A percentile compares a stretch with the other conserved stretches of the same genome.
These are phyloP conservation scores for Denticeps clupeoides DNA, from an alignment of 2,797 vertebrate species.

Conservation along the genomic window DNA sequence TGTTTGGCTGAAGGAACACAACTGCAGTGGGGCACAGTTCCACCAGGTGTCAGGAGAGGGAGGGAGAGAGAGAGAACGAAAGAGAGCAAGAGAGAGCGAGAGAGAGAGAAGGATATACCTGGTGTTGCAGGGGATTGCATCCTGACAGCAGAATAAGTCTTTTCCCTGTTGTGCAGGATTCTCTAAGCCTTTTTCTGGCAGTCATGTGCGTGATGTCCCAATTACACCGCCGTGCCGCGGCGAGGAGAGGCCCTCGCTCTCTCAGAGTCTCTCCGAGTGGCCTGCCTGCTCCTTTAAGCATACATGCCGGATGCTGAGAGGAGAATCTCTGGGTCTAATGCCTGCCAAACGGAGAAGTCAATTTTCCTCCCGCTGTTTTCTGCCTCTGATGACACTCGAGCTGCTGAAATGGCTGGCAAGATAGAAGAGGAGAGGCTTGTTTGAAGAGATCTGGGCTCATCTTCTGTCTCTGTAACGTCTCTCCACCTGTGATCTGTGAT, in stretches of 20 bases:
- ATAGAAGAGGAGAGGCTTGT: neutral
- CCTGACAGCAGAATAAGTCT: conserved; percentile 20
- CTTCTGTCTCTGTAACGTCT: no score
- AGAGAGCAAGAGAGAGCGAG: neutral
- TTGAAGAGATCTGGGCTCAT: neutral
- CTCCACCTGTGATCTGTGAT: no score
- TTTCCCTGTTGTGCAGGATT: conserved; percentile 12
- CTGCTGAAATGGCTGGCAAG: neutral
- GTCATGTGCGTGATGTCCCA: conserved; percentile 19
- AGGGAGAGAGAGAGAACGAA: conserved; percentile 29
- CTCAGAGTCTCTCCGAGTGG: no score
- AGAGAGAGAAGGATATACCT: neutral
- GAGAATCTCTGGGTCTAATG: no score
- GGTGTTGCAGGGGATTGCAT: conserved; percentile 7
- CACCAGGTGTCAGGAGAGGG: conserved; percentile 28
- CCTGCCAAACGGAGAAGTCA: no score
- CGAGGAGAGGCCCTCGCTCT: conserved; percentile 25
- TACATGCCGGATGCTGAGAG: conserved; percentile 16
- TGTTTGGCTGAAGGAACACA: neutral
- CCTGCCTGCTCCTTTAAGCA: conserved; percentile 16
- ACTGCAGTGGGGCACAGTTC: conserved; percentile 1
- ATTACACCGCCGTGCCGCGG: conserved; percentile 20
- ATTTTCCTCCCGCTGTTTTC: neutral
- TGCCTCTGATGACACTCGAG: neutral
- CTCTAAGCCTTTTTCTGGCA: conserved; percentile 23